Evolutionary conservation across 2,888 invertebrate species (phyloP), one percentile per base, ranked within the genome.

Genomic region (Heliothis peltigera): DNA sequence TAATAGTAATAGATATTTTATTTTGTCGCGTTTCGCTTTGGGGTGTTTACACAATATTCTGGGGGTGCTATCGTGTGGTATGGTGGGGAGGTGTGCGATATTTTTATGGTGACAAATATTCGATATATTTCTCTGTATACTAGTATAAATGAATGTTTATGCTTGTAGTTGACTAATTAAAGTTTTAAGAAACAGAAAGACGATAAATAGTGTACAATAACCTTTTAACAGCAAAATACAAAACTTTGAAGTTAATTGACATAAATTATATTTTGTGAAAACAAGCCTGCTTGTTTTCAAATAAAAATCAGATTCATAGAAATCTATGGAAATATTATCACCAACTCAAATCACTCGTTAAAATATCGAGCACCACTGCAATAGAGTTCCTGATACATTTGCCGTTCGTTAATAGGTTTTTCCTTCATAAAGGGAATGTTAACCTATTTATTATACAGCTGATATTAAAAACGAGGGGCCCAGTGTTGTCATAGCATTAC

Each of bases 1-100:
- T 95, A 95, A 95, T 95, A 95, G 95, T 94, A 94, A 95, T 95
- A 95, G 95, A 95, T 95, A 94, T 95, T 93, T 95, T 95, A 95
- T 93, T 93, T 94, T 91, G 94, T 91, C 93, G 92, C 93, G 87
- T 85, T 91, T 85, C 89, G 91, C 88, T 91, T 88, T 88, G 84
- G 91, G 89, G 91, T 93, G 92, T 92, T 93, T 92, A 89, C 91
- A 90, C 89, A 90, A 91, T 88, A 87, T 89, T 87, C 78, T 79
- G 74, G 84, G 86, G 89, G 76, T 82, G 49, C 63, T 79, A 92
- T 90, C 81, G 42, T 55, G 67, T 22, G 65, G 4, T 32, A 7
- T 35, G 35, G 15, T 25, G n/a, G 35, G 35, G 15, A 15, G 39
- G 4, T n/a, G n/a, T n/a, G 5, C 39, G 39, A 39, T 39, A 39